Evolutionary conservation across 2,888 invertebrate genomes (phyloP).

Genomic region (Mimachlamys varia): DNA sequence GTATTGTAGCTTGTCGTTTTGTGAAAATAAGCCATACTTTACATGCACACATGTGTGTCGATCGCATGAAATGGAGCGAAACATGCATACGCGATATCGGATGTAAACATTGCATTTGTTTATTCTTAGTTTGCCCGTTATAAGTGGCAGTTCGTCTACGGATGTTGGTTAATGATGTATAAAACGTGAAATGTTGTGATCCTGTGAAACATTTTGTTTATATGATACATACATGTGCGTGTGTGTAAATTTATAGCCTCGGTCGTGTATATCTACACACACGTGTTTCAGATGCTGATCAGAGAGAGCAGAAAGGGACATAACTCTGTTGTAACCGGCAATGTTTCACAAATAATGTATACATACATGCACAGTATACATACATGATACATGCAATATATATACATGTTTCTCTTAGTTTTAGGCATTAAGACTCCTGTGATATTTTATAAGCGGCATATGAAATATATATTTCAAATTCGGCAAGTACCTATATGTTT

Average conservation of each 20-base stretch:
- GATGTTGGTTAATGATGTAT: not conserved
- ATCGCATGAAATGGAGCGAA: not conserved
- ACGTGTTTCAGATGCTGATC: conserved; percentile 24
- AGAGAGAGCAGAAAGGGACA: conserved; percentile 8
- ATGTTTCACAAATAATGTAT: not conserved
- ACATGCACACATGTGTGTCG: not conserved
- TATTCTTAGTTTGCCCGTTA: not conserved
- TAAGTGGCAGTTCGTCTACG: not conserved
- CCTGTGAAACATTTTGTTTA: not conserved
- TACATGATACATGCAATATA: too few species aligned
- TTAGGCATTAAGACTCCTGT: too few species aligned
- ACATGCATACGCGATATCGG: not conserved
- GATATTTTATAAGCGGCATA: too few species aligned
- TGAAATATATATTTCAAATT: too few species aligned
- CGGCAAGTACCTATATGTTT: too few species aligned
- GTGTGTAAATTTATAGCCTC: too few species aligned
- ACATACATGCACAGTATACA: too few species aligned
- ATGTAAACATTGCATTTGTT: conserved; percentile 14
- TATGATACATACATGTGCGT: not conserved
- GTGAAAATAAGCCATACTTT: not conserved
- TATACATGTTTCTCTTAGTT: too few species aligned
- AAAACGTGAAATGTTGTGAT: not conserved
- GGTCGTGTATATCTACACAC: not conserved
- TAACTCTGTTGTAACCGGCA: not conserved
- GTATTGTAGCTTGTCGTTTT: not conserved